These are phyloP conservation scores for Acridotheres tristis DNA, from an alignment of 2,797 vertebrate genomes.

Conservation along the genomic window DNA sequence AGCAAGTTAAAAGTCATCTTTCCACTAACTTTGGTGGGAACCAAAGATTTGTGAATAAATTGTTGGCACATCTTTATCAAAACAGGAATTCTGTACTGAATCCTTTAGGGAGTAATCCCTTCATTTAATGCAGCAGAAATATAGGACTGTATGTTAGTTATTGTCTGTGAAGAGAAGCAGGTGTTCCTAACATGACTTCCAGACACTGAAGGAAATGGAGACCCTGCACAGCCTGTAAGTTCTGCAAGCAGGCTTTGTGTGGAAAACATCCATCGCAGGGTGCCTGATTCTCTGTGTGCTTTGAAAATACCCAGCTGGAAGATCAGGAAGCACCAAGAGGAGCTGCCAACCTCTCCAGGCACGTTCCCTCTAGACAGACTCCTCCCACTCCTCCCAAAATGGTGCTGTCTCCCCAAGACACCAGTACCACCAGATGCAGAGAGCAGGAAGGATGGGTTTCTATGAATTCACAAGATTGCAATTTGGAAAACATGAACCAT, in stretches of 20 bases:
- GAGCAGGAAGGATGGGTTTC: not conserved
- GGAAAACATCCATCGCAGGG: accelerated
- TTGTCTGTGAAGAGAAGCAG: not conserved
- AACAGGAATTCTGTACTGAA: not conserved
- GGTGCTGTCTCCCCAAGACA: not conserved
- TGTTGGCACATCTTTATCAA: not conserved
- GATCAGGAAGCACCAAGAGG: not conserved
- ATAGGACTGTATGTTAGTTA: not conserved
- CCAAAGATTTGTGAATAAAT: not conserved
- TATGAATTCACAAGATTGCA: accelerated
- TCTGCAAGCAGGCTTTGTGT: not conserved
- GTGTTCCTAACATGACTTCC: constrained; percentile 5
- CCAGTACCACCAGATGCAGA: accelerated
- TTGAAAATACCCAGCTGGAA: not conserved
- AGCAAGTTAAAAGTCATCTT: not conserved
- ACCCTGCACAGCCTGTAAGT: not conserved
- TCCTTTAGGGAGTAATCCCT: not conserved
- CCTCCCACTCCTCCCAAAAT: not conserved
- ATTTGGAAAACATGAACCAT: accelerated
- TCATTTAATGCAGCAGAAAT: not conserved
- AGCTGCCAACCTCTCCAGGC: not conserved
- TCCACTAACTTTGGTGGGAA: not conserved
- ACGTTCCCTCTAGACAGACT: accelerated
- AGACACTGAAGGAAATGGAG: not conserved
- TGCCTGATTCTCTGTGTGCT: not conserved